phyloP scores from a whole-genome alignment of 2,888 invertebrate genomes.

The Baccha elongata region DNA sequence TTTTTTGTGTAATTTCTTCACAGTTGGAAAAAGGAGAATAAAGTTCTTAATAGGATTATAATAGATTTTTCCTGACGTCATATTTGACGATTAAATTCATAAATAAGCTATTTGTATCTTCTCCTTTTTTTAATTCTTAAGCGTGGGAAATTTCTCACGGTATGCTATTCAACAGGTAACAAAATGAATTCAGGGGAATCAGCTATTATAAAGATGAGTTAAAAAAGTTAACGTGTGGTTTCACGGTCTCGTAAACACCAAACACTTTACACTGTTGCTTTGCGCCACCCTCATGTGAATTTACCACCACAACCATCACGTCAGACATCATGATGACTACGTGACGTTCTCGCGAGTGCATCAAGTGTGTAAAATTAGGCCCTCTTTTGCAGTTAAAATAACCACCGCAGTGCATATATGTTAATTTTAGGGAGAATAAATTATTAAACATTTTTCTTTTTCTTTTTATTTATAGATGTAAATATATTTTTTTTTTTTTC shows the following conservation, averaged over 20 bases:
- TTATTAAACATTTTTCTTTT: conserved; percentile 17
- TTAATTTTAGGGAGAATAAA: conserved; percentile 50
- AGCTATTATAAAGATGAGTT: conserved; percentile 57
- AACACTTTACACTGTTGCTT: conserved; percentile 45
- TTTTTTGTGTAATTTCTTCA: conserved; percentile 5
- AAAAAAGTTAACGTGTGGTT: conserved; percentile 75
- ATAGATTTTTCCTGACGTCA: conserved; percentile 13
- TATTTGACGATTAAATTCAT: conserved; percentile 41
- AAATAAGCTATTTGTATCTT: neutral
- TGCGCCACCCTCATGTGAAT: conserved; percentile 33
- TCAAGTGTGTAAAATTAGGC: conserved; percentile 52
- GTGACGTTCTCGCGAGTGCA: conserved; percentile 34
- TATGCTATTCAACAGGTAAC: conserved; percentile 73
- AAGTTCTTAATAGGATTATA: conserved; percentile 37
- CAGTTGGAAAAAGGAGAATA: neutral
- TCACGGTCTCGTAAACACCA: conserved; percentile 75
- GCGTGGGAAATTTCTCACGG: conserved; percentile 75
- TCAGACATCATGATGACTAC: no score
- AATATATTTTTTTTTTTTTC: conserved; percentile 9
- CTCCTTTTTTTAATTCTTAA: conserved; percentile 6
- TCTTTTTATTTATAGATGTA: neutral
- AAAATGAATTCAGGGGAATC: conserved; percentile 43
- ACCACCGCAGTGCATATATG: conserved; percentile 28
- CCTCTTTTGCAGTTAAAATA: conserved; percentile 46
- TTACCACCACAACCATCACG: neutral